Percentiles rank a stretch among this genome's conserved stretches.
These are phyloP conservation scores for Drosophila fulvimacula DNA, from an alignment of 2,888 invertebrate genomes.

Conservation along the genomic window DNA sequence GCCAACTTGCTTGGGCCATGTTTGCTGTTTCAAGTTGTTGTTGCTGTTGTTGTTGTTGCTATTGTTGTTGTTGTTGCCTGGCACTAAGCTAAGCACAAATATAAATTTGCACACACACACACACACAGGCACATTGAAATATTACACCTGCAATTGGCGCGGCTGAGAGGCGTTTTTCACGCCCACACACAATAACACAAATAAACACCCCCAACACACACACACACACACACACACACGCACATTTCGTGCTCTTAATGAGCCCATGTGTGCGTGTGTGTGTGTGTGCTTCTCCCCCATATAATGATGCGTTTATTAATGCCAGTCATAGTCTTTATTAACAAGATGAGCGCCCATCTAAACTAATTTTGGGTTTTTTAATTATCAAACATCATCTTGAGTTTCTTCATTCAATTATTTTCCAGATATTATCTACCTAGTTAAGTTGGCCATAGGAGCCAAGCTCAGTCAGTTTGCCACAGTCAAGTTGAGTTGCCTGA, in stretches of 20 bases:
- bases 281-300: conserved; percentile 15
- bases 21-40: conserved; percentile 3
- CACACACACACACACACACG: conserved; percentile 20
- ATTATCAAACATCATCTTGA: conserved; percentile 45
- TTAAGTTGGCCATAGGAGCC: background rate
- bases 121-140: conserved; percentile 66
- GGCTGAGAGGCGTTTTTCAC: conserved; percentile 47
- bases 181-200: conserved; percentile 51
- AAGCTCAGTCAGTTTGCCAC: background rate
- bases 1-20: conserved; percentile 41
- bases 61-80: conserved; percentile 23
- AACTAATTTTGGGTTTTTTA: conserved; percentile 63
- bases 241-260: conserved; percentile 35
- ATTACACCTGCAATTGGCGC: conserved; percentile 78
- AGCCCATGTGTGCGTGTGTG: conserved; percentile 24
- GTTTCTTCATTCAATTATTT: conserved; percentile 41
- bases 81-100: conserved; percentile 69
- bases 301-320: conserved; percentile 70
- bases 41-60: conserved; percentile 20
- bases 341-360: conserved; percentile 54
- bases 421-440: conserved; percentile 7
- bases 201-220: conserved; percentile 34
- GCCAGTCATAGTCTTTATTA: conserved; percentile 72
- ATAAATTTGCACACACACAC: conserved; percentile 63
- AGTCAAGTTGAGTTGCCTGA: background rate